A percentile compares a stretch with the other conserved stretches of the same genome.
These are phyloP conservation scores for Leptoclinus maculatus DNA, from an alignment of 2,797 vertebrate genomes.

Conservation along the genomic window DNA sequence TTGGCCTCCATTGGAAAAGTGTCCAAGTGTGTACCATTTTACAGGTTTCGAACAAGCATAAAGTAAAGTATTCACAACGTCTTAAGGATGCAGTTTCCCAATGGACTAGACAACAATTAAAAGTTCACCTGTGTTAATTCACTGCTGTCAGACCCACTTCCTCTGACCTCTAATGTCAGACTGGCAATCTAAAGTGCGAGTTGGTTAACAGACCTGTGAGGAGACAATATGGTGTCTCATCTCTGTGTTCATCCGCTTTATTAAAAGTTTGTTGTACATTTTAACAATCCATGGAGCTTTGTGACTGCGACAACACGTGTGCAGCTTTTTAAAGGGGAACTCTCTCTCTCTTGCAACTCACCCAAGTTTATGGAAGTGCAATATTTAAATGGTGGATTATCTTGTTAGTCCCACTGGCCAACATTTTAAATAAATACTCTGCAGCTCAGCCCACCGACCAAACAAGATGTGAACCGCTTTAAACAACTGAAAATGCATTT, in stretches of 20 bases:
- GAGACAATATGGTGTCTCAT: constrained; percentile 18
- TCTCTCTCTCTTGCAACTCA: neutral
- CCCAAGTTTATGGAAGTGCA: neutral
- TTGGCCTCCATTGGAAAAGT: constrained; percentile 1
- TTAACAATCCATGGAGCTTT: neutral
- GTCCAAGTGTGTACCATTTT: neutral
- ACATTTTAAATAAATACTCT: neutral
- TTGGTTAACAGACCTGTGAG: neutral
- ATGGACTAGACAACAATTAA: neutral
- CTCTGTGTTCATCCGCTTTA: constrained; percentile 5
- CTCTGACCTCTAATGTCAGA: neutral
- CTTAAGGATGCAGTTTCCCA: neutral
- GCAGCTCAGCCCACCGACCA: no score
- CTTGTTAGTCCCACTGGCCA: neutral
- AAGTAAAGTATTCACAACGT: neutral
- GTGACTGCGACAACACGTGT: neutral
- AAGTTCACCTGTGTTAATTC: neutral
- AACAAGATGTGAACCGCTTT: neutral
- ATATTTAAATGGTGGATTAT: neutral
- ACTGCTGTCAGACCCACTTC: neutral
- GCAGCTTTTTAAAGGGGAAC: neutral
- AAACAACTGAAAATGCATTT: neutral
- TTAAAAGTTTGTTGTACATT: constrained; percentile 1
- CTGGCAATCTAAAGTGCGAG: neutral
- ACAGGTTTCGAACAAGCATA: constrained; percentile 12